A percentile compares a stretch with the other conserved stretches of the same genome.
Evolutionary conservation across 2,113 vertebrate species (phyloP).

Genomic region (Lagopus muta): DNA sequence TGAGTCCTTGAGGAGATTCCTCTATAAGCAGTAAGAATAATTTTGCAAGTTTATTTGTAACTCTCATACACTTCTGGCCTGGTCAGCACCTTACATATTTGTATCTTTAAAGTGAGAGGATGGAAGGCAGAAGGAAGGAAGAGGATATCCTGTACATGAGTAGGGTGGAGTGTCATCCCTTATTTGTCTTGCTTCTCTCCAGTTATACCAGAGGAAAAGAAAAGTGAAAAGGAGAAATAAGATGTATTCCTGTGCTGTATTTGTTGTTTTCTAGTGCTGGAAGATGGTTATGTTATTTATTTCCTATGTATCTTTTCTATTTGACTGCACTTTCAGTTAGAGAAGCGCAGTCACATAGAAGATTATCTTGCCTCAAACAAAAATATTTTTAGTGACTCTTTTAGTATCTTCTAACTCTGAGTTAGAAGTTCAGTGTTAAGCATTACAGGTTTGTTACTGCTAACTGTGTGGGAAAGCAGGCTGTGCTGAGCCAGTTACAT

Average conservation of each 20-base stretch:
- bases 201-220: background rate
- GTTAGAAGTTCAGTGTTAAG: background rate
- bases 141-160: background rate
- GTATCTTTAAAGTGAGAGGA: background rate
- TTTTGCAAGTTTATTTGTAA: background rate
- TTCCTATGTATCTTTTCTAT: background rate
- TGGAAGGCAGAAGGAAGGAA: constrained; percentile 5
- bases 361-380: background rate
- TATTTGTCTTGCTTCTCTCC: background rate
- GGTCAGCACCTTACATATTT: background rate
- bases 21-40: background rate
- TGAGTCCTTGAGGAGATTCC: background rate
- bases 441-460: background rate
- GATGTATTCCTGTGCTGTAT: background rate
- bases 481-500: background rate
- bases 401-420: background rate
- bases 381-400: background rate
- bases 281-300: background rate
- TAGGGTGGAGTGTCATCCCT: background rate
- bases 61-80: background rate
- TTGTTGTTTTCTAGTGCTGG: background rate
- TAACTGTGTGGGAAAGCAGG: background rate
- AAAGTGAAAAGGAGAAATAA: background rate
- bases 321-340: background rate
- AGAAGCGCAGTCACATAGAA: background rate